Percentiles rank a stretch among this genome's conserved stretches.
These are phyloP conservation scores for Leptoclinus maculatus DNA, from an alignment of 2,797 vertebrate species.

Conservation along the genomic window DNA sequence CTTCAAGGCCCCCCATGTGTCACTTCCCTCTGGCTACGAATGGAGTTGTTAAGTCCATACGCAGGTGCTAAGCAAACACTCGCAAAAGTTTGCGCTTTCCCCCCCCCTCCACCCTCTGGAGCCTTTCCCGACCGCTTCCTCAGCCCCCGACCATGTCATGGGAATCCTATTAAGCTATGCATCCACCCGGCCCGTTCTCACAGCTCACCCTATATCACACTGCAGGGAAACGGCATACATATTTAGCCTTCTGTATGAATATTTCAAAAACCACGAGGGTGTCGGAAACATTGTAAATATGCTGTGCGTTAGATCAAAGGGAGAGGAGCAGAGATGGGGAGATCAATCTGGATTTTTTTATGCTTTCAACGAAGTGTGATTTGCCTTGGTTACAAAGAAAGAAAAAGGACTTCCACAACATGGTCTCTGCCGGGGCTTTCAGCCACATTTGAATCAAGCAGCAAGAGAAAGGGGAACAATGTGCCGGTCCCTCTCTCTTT, in stretches of 20 bases:
- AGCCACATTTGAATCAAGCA: neutral
- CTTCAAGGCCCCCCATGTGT: conserved; percentile 64
- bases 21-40: conserved; percentile 61
- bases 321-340: conserved; percentile 18
- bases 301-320: conserved; percentile 44
- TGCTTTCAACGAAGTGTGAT: conserved; percentile 35
- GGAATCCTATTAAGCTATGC: conserved; percentile 70
- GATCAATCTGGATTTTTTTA: conserved; percentile 46
- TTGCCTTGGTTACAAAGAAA: conserved; percentile 6
- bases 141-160: conserved; percentile 64
- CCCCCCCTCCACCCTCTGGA: neutral
- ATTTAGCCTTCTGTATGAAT: conserved; percentile 42
- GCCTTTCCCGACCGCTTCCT: conserved; percentile 24
- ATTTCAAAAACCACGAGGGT: conserved; percentile 31
- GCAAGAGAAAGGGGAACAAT: neutral
- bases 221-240: conserved; percentile 31
- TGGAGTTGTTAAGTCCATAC: conserved; percentile 57
- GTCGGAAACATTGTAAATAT: conserved; percentile 31
- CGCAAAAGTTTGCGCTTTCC: conserved; percentile 18
- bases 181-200: conserved; percentile 57
- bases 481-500: neutral
- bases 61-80: conserved; percentile 75
- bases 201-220: conserved; percentile 31
- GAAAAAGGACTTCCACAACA: neutral
- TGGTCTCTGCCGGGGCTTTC: neutral